Base-by-base conservation (phyloP, 2,797 vertebrate genomes). In the Scolopax rusticola region DNA sequence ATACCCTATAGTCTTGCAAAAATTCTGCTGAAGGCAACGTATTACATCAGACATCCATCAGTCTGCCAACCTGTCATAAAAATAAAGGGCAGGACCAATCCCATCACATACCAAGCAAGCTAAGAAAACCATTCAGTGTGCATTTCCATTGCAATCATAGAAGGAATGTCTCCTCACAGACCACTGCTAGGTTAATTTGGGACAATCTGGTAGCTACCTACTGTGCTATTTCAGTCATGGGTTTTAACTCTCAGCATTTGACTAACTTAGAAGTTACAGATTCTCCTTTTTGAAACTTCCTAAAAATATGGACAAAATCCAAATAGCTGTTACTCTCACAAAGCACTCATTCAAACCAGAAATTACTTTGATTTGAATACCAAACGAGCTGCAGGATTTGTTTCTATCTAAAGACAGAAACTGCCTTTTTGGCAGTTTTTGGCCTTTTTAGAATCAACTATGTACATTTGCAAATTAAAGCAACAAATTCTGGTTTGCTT, bases 401-500 rank as follows among this genome's bases (percentile, higher is more conserved):
- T 48, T 89, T 69, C 63, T 61, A 27, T 59, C 18, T 76, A 56
- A 88, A 81, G 30, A 78, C 0, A 53, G 27, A 85, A 76, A 76
- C 3, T 50, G 15, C 0, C 0, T 19, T 67, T 73, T 76, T 33
- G 0, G 6, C 92, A 80, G 36, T 36, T 36, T 36, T 36, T 36
- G 36, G 36, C 36, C 36, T 36, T 36, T 36, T 36, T 36, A 36
- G 33, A 79, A 77, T 71, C 40, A 59, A 43, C 33, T 56, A 78
- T 6, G 36, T 71, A 77, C 36, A 30, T 61, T 83, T 85, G 48
- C 24, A 85, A 87, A 90, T 90, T 76, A 89, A 87, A 91, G 64
- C n/a, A 87, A 92, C 43, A 71, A 82, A 91, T 68, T 77, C 75
- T 70, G 50, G 24, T 40, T 91, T 91, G 12, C 40, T 87, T 87